Conservation (phyloP, 2,113 vertebrate genomes). For the Gymnocephalus cernua region DNA sequence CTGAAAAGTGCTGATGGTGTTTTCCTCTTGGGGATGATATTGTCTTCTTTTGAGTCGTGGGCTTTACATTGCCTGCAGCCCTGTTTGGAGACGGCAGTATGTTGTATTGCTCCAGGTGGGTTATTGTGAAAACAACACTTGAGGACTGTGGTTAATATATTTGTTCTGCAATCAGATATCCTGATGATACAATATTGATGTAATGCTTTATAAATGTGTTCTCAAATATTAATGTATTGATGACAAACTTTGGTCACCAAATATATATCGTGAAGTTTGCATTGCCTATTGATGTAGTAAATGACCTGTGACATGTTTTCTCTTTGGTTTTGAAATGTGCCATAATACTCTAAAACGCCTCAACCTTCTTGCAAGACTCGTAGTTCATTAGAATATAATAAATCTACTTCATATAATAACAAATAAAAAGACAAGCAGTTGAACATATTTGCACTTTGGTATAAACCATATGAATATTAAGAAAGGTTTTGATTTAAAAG, state of each 20-base stretch:
- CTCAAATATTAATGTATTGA: conserved; percentile 79
- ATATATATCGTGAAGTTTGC: conserved; percentile 84
- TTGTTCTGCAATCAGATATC: conserved; percentile 78
- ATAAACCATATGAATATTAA: conserved; percentile 72
- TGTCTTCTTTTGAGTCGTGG: conserved; percentile 59
- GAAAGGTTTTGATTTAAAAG: conserved; percentile 55
- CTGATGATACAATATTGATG: conserved; percentile 81
- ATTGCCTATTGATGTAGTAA: conserved; percentile 83
- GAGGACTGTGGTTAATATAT: conserved; percentile 76
- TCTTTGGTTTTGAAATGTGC: conserved; percentile 84
- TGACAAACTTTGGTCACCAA: conserved; percentile 78
- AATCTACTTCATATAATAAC: conserved; percentile 58
- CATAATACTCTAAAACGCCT: conserved; percentile 79
- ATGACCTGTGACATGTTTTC: conserved; percentile 81
- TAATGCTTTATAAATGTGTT: conserved; percentile 85
- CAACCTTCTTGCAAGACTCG: conserved; percentile 79
- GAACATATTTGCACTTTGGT: conserved; percentile 79
- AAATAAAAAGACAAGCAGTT: conserved; percentile 70
- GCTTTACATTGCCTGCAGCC: conserved; percentile 58
- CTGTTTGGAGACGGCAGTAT: conserved; percentile 54
- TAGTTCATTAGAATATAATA: conserved; percentile 76
- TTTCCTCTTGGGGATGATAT: conserved; percentile 43
- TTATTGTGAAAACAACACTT: conserved; percentile 62
- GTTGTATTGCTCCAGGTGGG: conserved; percentile 68
- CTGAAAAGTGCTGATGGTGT: conserved; percentile 49